A percentile compares a stretch with the other conserved stretches of the same genome.
phyloP scores from a whole-genome alignment of 2,113 vertebrate genomes.

The Epinephelus cyanopodus region DNA sequence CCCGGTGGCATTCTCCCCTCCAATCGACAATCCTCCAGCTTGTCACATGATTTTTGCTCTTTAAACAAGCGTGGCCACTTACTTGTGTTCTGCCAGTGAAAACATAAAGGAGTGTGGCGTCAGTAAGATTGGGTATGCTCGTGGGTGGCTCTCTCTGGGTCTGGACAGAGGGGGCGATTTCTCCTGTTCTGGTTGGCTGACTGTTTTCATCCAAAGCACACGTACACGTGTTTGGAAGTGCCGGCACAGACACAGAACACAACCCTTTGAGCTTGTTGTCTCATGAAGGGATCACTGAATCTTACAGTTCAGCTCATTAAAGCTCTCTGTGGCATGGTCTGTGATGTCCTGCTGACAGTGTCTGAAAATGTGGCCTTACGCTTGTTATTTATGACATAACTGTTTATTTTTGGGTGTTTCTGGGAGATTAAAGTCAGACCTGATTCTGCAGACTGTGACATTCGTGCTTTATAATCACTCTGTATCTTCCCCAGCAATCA shows the following conservation, averaged over 20 bases:
- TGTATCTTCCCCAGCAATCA: neutral
- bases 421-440: neutral
- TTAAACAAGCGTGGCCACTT: constrained; percentile 23
- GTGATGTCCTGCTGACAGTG: neutral
- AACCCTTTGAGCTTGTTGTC: constrained; percentile 21
- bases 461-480: neutral
- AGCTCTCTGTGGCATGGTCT: constrained; percentile 3
- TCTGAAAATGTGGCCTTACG: constrained; percentile 1
- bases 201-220: neutral
- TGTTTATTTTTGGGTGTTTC: neutral
- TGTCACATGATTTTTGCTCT: constrained; percentile 57
- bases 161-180: constrained; percentile 14
- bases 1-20: constrained; percentile 45
- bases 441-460: neutral
- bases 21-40: constrained; percentile 43
- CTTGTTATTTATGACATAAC: neutral
- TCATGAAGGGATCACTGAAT: constrained; percentile 33
- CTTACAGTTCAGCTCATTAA: constrained; percentile 10
- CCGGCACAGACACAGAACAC: constrained; percentile 4
- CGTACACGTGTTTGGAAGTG: neutral
- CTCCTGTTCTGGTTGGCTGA: neutral
- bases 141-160: neutral
- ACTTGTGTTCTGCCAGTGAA: constrained; percentile 21
- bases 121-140: constrained; percentile 15
- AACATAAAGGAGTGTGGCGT: constrained; percentile 10